Evolutionary conservation across 2,888 invertebrate genomes (phyloP).

Genomic region (Alloplasta piceator): DNA sequence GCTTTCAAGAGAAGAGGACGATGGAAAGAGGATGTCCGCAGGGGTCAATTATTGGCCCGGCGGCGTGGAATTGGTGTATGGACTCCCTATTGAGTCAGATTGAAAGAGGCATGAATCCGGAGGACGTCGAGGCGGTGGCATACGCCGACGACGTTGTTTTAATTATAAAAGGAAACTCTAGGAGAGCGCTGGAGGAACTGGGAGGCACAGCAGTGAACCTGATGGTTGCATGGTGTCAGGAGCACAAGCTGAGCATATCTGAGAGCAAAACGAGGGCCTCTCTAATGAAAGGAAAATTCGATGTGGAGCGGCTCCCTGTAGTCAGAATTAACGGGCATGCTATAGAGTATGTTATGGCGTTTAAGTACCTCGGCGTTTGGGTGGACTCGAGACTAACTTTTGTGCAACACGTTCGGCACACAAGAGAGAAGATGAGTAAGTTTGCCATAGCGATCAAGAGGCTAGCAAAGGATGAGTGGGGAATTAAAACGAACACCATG

Average conservation of each 20-base stretch:
- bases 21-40: constrained; percentile 47
- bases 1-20: neutral
- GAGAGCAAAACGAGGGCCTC: no score
- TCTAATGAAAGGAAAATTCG: constrained; percentile 32
- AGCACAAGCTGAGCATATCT: constrained; percentile 30
- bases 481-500: constrained; percentile 38
- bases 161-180: constrained; percentile 28
- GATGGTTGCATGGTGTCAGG: constrained; percentile 20
- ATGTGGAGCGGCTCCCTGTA: neutral
- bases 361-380: no score
- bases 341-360: constrained; percentile 45
- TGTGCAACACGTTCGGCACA: constrained; percentile 6
- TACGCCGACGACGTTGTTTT: constrained; percentile 57
- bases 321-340: neutral
- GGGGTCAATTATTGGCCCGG: no score
- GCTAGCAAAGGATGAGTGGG: no score
- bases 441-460: constrained; percentile 2
- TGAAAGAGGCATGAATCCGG: neutral
- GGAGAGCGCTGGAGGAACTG: neutral
- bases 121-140: constrained; percentile 2
- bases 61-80: constrained; percentile 62
- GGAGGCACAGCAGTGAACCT: neutral
- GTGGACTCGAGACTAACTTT: constrained; percentile 41
- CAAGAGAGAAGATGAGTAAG: neutral
- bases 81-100: constrained; percentile 51